Evolutionary conservation across 2,888 invertebrate genomes (phyloP).

Genomic region (Teleiodes luculella): DNA sequence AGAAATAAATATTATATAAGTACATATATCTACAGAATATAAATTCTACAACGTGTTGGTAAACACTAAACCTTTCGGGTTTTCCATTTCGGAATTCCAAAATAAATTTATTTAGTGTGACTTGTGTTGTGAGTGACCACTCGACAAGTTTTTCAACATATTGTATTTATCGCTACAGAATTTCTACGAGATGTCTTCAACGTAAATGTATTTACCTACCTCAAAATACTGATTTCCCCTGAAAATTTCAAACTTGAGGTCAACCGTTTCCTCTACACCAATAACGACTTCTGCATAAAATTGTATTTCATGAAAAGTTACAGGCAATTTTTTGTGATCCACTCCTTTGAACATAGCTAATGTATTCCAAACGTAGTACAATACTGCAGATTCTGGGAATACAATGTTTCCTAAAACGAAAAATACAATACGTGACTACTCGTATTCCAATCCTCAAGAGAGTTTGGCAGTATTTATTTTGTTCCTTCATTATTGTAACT

Average conservation of each 20-base stretch:
- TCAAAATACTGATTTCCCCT: constrained; percentile 6
- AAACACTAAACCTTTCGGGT: too few species aligned
- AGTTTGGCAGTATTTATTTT: too few species aligned
- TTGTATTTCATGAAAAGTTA: not conserved
- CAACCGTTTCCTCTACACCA: not conserved
- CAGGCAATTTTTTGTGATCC: not conserved
- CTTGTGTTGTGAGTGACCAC: too few species aligned
- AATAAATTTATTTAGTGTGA: too few species aligned
- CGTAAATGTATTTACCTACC: too few species aligned
- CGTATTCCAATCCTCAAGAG: not conserved
- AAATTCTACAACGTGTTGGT: too few species aligned
- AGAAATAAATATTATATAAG: not conserved
- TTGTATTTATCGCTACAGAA: too few species aligned
- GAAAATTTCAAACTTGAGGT: not conserved
- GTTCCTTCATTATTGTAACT: too few species aligned
- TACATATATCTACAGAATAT: too few species aligned
- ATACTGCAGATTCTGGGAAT: not conserved
- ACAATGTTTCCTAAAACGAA: not conserved
- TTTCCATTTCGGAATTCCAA: too few species aligned
- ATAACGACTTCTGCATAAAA: not conserved
- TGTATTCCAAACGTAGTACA: not conserved
- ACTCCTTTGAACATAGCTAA: not conserved
- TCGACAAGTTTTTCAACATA: too few species aligned
- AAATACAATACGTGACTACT: not conserved
- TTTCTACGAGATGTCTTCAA: too few species aligned